Conservation (phyloP, 2,888 invertebrate species). For the Xylophagus ater region DNA sequence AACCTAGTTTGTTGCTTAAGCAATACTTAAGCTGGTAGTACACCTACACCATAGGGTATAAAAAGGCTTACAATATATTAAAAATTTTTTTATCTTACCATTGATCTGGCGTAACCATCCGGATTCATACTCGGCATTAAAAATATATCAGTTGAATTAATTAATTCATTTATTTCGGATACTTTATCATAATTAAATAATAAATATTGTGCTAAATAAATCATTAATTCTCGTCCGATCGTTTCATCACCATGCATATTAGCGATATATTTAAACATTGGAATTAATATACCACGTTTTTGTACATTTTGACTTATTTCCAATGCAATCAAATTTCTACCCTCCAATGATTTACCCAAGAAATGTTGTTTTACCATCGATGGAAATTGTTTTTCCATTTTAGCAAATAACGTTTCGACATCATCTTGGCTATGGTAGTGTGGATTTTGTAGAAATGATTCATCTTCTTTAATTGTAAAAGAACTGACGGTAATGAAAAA, state of each 20-base stretch:
- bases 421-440: constrained; percentile 63
- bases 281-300: constrained; percentile 49
- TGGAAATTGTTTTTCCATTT: constrained; percentile 54
- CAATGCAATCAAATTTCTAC: constrained; percentile 56
- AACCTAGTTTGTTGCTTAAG: background rate
- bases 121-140: constrained; percentile 97
- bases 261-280: constrained; percentile 88
- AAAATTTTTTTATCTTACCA: no score
- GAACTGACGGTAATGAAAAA: no score
- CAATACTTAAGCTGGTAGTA: background rate
- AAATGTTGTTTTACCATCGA: constrained; percentile 56
- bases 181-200: constrained; percentile 61
- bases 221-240: constrained; percentile 70
- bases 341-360: constrained; percentile 76
- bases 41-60: background rate
- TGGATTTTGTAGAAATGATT: constrained; percentile 47
- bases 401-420: constrained; percentile 50
- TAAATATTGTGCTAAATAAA: constrained; percentile 76
- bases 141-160: constrained; percentile 83
- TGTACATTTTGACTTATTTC: constrained; percentile 65
- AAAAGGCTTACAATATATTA: no score
- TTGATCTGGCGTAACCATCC: constrained; percentile 79
- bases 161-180: constrained; percentile 58
- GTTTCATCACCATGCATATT: constrained; percentile 97
- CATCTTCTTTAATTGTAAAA: constrained; percentile 35